Percentiles rank a stretch among this genome's conserved stretches.
phyloP scores from a whole-genome alignment of 1,140 invertebrate species.

The Drosophila orena region DNA sequence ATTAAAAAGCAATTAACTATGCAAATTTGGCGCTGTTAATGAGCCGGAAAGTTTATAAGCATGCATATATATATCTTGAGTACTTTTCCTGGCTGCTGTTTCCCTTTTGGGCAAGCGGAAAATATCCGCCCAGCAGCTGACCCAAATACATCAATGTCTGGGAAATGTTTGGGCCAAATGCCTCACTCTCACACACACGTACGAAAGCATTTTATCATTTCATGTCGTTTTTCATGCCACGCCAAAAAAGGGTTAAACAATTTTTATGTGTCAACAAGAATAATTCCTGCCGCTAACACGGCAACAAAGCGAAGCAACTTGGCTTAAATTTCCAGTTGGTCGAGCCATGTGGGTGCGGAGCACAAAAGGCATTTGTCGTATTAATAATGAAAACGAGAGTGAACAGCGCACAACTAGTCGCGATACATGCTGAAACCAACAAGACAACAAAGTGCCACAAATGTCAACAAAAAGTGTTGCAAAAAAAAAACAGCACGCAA shows the following conservation, averaged over 20 bases:
- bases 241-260: constrained; percentile 74
- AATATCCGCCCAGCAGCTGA: constrained; percentile 30
- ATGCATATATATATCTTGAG: constrained; percentile 12
- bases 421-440: constrained; percentile 37
- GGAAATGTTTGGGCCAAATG: constrained; percentile 46
- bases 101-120: background rate
- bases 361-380: constrained; percentile 54
- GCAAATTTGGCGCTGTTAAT: constrained; percentile 49
- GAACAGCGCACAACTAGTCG: constrained; percentile 13
- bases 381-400: constrained; percentile 72
- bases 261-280: constrained; percentile 82
- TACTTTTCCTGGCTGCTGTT: constrained; percentile 6
- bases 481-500: constrained; percentile 52
- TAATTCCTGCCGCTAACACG: constrained; percentile 76
- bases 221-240: constrained; percentile 70
- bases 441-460: constrained; percentile 38
- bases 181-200: constrained; percentile 9
- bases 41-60: constrained; percentile 27
- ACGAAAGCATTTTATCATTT: constrained; percentile 65
- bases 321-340: constrained; percentile 51
- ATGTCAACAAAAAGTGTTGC: constrained; percentile 28
- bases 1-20: constrained; percentile 77
- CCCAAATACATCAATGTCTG: constrained; percentile 75
- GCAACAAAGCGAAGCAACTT: constrained; percentile 41
- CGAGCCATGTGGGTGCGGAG: constrained; percentile 30